Percentiles rank a stretch among this genome's conserved stretches.
These are phyloP conservation scores for Syngnathus floridae DNA, from an alignment of 2,113 vertebrate genomes.

Conservation along the genomic window DNA sequence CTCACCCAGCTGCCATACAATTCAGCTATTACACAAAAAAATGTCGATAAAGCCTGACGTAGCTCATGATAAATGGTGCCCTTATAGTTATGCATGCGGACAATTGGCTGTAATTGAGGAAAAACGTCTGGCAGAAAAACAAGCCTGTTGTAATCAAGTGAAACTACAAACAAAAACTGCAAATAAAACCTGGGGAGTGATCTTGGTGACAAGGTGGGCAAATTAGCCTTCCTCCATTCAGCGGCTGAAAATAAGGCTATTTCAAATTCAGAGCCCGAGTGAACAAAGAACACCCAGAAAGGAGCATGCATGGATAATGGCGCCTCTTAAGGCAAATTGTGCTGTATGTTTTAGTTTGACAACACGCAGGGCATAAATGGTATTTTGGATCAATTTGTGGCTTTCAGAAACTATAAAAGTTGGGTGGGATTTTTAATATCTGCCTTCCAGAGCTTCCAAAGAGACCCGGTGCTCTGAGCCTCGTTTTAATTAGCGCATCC, in stretches of 20 bases:
- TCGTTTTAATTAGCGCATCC: conserved; percentile 45
- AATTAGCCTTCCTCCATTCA: conserved; percentile 16
- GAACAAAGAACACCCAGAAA: conserved; percentile 17
- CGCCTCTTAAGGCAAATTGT: conserved; percentile 1
- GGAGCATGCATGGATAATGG: conserved; percentile 5
- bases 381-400: neutral
- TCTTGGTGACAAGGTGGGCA: conserved; percentile 24
- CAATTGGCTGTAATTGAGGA: conserved; percentile 40
- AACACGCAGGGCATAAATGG: conserved; percentile 16
- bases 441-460: conserved; percentile 14
- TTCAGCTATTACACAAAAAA: conserved; percentile 15
- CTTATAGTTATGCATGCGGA: conserved; percentile 12
- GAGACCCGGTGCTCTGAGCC: conserved; percentile 20
- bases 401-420: conserved; percentile 13
- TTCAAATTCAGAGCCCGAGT: conserved; percentile 26
- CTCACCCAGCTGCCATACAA: conserved; percentile 12
- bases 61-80: conserved; percentile 28
- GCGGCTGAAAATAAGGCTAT: conserved; percentile 22
- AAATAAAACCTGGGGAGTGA: conserved; percentile 19
- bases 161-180: conserved; percentile 31
- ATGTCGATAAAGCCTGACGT: conserved; percentile 34
- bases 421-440: conserved; percentile 8
- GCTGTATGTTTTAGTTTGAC: conserved; percentile 15
- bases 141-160: conserved; percentile 24
- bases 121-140: conserved; percentile 1